phyloP scores from a whole-genome alignment of 2,113 vertebrate species.

The Nerophis lumbriciformis region DNA sequence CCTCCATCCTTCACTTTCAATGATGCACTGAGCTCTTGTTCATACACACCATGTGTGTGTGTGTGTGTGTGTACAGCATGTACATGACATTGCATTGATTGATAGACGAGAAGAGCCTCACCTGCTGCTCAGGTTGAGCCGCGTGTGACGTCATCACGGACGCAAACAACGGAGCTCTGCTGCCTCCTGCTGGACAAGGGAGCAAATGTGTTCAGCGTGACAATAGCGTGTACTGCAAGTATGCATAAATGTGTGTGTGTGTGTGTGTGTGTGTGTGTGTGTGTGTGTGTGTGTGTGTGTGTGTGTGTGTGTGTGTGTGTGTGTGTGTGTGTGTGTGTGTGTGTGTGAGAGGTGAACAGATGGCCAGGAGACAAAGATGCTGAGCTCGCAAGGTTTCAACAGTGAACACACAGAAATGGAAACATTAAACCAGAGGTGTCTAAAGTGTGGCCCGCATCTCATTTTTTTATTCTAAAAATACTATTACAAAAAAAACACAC shows the following conservation, averaged over 20 bases:
- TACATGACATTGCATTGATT: no score
- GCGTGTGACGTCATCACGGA: conserved; percentile 26
- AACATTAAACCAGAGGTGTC: not conserved
- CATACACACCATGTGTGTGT: not conserved
- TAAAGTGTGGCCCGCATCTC: no score
- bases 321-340: not conserved
- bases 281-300: not conserved
- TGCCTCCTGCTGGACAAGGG: conserved; percentile 13
- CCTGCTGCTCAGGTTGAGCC: not conserved
- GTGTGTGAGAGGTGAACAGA: not conserved
- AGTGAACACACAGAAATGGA: not conserved
- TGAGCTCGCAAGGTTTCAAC: not conserved
- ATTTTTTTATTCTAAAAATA: no score
- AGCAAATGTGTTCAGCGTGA: not conserved
- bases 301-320: not conserved
- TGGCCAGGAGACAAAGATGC: not conserved
- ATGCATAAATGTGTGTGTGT: not conserved
- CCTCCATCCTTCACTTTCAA: conserved; percentile 1
- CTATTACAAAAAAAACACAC: no score
- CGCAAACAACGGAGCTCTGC: conserved; percentile 8
- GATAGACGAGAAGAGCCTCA: not conserved
- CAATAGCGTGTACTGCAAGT: no score
- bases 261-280: not conserved
- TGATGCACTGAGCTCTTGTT: no score
- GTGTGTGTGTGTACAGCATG: conserved; percentile 9